A percentile compares a stretch with the other conserved stretches of the same genome.
Evolutionary conservation across 1,140 invertebrate species (phyloP).

Genomic region (Solen grandis): DNA sequence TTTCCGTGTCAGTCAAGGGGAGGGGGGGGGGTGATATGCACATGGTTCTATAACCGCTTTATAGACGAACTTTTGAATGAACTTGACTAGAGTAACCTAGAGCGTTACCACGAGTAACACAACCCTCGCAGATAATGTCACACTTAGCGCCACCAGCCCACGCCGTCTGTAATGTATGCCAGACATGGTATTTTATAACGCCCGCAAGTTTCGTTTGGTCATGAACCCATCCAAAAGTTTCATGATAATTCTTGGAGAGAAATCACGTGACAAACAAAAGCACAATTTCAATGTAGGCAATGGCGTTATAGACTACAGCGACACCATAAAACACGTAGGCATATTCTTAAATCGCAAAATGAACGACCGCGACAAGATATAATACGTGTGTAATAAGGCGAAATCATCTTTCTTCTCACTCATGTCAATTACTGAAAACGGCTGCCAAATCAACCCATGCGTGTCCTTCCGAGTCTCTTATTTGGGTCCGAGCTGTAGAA

Average conservation of each 20-base stretch:
- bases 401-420: too few species aligned
- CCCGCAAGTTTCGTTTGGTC: too few species aligned
- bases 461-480: not conserved
- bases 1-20: not conserved
- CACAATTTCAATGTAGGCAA: too few species aligned
- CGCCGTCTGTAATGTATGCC: not conserved
- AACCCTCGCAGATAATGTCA: not conserved
- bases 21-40: not conserved
- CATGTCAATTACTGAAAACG: too few species aligned
- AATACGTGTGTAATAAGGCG: too few species aligned
- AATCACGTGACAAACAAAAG: too few species aligned
- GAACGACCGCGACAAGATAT: too few species aligned
- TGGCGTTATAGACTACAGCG: too few species aligned
- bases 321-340: too few species aligned
- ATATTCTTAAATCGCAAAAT: too few species aligned
- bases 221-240: too few species aligned
- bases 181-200: not conserved
- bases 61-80: constrained; percentile 1
- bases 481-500: too few species aligned
- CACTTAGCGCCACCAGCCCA: not conserved
- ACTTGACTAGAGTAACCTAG: not conserved
- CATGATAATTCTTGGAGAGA: not conserved
- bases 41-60: not conserved
- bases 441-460: not conserved
- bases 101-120: not conserved